A percentile compares a stretch with the other conserved stretches of the same genome.
Conservation (phyloP, 2,888 invertebrate genomes). For the Plebejus argus region DNA sequence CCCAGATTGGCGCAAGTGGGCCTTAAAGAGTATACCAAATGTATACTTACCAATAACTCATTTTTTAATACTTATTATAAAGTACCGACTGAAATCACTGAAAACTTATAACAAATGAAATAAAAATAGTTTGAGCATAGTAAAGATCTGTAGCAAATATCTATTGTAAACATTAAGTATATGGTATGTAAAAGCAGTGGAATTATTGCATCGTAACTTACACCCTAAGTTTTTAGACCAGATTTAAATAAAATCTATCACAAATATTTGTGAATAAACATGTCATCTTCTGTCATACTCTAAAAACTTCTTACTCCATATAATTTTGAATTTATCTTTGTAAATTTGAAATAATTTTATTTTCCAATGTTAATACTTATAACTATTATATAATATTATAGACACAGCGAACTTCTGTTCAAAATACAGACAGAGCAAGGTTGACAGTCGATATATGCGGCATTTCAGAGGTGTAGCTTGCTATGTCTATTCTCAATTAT, state of each 20-base stretch:
- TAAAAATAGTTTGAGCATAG: slow-evolving; percentile 26
- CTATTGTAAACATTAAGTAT: slow-evolving; percentile 19
- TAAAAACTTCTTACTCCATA: background rate
- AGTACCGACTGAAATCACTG: background rate
- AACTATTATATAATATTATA: background rate
- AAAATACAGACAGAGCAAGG: background rate
- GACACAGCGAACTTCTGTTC: background rate
- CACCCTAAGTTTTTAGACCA: slow-evolving; percentile 19
- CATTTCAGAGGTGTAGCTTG: background rate
- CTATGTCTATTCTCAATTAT: background rate
- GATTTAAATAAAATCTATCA: slow-evolving; percentile 8
- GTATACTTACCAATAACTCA: background rate
- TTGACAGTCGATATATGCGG: background rate
- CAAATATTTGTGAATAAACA: slow-evolving; percentile 11
- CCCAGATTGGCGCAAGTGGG: too few relatives aligned
- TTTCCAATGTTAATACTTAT: background rate
- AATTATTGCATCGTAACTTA: slow-evolving; percentile 31
- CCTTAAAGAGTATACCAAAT: background rate
- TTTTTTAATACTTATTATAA: background rate
- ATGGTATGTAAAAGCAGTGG: slow-evolving; percentile 32
- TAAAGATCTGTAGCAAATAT: slow-evolving; percentile 29
- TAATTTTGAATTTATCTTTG: slow-evolving; percentile 1
- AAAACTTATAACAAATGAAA: slow-evolving; percentile 9
- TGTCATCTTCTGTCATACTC: background rate
- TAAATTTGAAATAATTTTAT: slow-evolving; percentile 17